A percentile compares a stretch with the other conserved stretches of the same genome.
phyloP scores from a whole-genome alignment of 1,140 invertebrate genomes.

The Campodea augens region DNA sequence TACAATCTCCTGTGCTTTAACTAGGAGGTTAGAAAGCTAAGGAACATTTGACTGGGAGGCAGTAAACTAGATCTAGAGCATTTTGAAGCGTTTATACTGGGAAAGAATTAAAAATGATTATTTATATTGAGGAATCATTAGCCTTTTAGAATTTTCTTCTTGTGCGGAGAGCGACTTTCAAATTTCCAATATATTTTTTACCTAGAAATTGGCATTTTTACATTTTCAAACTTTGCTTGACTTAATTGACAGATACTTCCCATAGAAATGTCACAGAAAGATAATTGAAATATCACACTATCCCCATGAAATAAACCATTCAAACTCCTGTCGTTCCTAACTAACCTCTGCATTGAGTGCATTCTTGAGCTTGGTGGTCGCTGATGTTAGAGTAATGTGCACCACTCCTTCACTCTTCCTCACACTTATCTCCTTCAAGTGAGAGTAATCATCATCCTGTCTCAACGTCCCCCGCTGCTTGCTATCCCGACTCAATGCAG shows the following conservation, averaged over 20 bases:
- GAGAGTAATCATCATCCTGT: slow-evolving; percentile 22
- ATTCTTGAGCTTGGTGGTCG: slow-evolving; percentile 33
- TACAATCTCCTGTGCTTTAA: too few species aligned
- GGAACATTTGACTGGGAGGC: too few species aligned
- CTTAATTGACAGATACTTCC: slow-evolving; percentile 5
- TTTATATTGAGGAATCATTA: too few species aligned
- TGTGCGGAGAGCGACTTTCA: too few species aligned
- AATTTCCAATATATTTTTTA: slow-evolving; percentile 2
- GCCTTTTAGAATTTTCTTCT: too few species aligned
- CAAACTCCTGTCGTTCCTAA: too few species aligned
- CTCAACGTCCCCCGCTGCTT: slow-evolving; percentile 18
- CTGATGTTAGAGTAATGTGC: slow-evolving; percentile 38
- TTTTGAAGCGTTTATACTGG: too few species aligned
- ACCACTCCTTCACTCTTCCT: slow-evolving; percentile 38
- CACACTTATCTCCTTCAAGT: slow-evolving; percentile 38
- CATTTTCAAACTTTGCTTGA: background rate
- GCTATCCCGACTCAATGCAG: background rate
- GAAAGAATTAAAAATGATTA: too few species aligned
- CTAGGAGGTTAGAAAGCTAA: too few species aligned
- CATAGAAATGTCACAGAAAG: background rate
- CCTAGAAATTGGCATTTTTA: too few species aligned
- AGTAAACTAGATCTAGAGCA: too few species aligned
- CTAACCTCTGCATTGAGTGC: slow-evolving; percentile 35
- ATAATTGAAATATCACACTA: background rate
- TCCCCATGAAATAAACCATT: slow-evolving; percentile 7